These are phyloP conservation scores for Euphysa ruthae DNA, from an alignment of 30 jellyfish, hydroid and myxozoan species.

Conservation along the genomic window DNA sequence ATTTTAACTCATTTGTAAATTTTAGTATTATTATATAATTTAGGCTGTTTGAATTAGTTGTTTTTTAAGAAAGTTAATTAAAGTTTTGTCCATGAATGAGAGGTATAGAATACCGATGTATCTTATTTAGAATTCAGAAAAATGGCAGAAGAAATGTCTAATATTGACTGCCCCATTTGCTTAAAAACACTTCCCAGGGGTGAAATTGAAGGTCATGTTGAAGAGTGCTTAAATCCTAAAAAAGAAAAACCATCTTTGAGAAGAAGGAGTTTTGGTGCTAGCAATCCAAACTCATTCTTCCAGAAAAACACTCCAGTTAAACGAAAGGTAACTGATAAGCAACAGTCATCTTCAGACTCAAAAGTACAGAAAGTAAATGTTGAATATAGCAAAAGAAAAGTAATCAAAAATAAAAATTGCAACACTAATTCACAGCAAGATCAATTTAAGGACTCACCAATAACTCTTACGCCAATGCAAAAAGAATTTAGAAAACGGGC, in stretches of 20 bases:
- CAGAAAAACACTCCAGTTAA: slow-evolving; percentile 1
- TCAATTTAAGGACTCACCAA: background rate
- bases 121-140: too few relatives aligned
- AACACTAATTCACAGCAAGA: background rate
- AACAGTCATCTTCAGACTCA: too few relatives aligned
- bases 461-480: background rate
- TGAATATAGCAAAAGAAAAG: too few relatives aligned
- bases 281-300: slow-evolving; percentile 1
- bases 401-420: background rate
- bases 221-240: slow-evolving; percentile 12
- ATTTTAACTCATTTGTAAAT: too few relatives aligned
- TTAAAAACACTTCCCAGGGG: background rate
- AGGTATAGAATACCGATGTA: too few relatives aligned
- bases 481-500: too few relatives aligned
- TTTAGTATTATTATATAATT: too few relatives aligned
- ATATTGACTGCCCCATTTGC: background rate
- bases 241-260: slow-evolving; percentile 4
- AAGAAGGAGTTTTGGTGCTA: background rate
- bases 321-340: background rate
- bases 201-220: slow-evolving; percentile 33
- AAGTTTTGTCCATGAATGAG: too few relatives aligned
- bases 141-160: too few relatives aligned
- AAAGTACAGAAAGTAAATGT: background rate
- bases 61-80: too few relatives aligned
- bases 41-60: too few relatives aligned